Evolutionary conservation across 2,888 invertebrate species (phyloP).

Genomic region (Balanococcus diminutus): DNA sequence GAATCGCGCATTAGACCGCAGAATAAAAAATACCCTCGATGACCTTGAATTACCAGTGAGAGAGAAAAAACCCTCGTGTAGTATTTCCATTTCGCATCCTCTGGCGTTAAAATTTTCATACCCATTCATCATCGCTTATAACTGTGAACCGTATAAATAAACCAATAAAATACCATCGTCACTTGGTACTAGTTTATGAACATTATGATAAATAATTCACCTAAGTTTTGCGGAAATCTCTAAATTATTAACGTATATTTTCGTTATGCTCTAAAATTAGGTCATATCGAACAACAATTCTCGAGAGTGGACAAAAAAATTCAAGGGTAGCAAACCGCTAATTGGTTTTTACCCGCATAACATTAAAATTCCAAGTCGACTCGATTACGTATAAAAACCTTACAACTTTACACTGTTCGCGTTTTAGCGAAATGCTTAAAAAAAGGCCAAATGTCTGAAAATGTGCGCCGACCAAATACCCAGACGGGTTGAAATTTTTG

Average conservation of each 20-base stretch:
- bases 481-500: background rate
- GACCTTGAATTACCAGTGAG: background rate
- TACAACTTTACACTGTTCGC: background rate
- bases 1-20: constrained; percentile 4
- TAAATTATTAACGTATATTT: constrained; percentile 1
- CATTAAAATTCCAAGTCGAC: background rate
- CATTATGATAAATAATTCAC: background rate
- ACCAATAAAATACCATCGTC: constrained; percentile 23
- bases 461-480: background rate
- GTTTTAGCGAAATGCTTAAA: background rate
- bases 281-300: background rate
- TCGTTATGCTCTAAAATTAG: background rate
- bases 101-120: background rate
- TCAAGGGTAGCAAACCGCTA: background rate
- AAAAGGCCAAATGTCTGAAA: background rate
- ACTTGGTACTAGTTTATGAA: background rate
- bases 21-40: background rate
- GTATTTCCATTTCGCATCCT: background rate
- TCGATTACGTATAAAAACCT: background rate
- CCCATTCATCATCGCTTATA: background rate
- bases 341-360: background rate
- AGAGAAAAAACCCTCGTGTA: background rate
- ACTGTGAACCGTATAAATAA: background rate
- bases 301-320: background rate
- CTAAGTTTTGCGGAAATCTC: background rate